Evolutionary conservation across 2,113 vertebrate genomes (phyloP), one percentile per base, ranked within the genome.

Genomic region (Solea solea): DNA sequence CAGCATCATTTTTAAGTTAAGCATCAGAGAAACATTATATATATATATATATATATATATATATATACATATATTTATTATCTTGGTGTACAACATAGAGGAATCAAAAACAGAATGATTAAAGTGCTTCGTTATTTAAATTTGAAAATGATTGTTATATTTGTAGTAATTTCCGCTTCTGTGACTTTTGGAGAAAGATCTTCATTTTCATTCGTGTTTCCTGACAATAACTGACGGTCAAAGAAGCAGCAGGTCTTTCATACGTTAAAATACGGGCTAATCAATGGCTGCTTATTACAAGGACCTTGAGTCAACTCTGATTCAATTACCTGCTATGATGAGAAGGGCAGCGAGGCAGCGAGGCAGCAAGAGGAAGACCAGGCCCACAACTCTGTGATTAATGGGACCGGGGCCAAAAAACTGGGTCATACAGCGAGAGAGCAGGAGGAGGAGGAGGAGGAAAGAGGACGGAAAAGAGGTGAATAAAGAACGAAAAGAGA

Each of bases 291-390:
- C 72, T 86, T 79, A 74, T 79, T 76, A 53, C 72, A 45, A 10
- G 55, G 72, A 60, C 80, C 80, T 69, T 73, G 58, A 74, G 78
- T 69, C 56, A 69, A 69, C 77, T 71, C 79, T 73, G 71, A 88
- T 92, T 89, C 89, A 91, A 91, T 94, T 91, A 91, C 78, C 63
- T 71, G 57, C 71, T 80, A 76, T 82, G 86, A 92, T 90, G 88
- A 90, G 78, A 83, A 75, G 81, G 69, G 81, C 80, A 78, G 84
- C 50, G 84, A 78, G 78, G 72, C 72, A 80, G 70, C 41, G 62
- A 75, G 52, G 64, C 28, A 44, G 79, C 48, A 50, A 5, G 74
- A 48, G 80, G 52, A 51, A 7, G 74, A 75, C 78, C 72, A 27
- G 49, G 41, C 65, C 85, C 81, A 84, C 69, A 58, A 59, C 64